phyloP scores from a whole-genome alignment of 2,797 vertebrate genomes.

The Pipistrellus kuhlii region DNA sequence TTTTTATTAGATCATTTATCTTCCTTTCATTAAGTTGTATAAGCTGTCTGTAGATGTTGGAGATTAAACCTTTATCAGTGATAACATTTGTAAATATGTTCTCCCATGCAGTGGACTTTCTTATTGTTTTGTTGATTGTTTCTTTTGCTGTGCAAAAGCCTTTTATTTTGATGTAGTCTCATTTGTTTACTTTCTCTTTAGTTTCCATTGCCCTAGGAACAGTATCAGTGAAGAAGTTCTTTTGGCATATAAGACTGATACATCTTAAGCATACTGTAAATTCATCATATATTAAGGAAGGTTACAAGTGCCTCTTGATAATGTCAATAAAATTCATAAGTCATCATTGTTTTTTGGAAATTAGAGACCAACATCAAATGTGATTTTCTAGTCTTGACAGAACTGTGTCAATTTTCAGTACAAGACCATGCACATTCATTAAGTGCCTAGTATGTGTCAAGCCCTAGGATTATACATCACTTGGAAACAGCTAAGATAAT shows the following conservation, averaged over 20 bases:
- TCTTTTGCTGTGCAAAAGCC: too few relatives aligned
- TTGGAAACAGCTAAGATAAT: not conserved
- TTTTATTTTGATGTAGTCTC: too few relatives aligned
- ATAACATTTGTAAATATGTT: too few relatives aligned
- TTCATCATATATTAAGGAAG: not conserved
- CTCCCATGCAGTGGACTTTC: too few relatives aligned
- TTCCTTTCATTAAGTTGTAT: too few relatives aligned
- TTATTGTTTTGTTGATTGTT: too few relatives aligned
- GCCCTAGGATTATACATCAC: not conserved
- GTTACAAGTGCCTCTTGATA: not conserved
- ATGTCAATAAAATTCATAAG: not conserved
- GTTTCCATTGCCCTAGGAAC: too few relatives aligned
- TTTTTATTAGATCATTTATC: too few relatives aligned
- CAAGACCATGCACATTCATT: not conserved
- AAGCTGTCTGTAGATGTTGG: too few relatives aligned
- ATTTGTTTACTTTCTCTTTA: too few relatives aligned
- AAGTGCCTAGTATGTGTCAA: not conserved
- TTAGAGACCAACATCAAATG: not conserved
- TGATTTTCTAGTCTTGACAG: not conserved
- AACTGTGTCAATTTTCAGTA: constrained; percentile 6
- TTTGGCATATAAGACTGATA: not conserved
- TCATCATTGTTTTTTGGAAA: not conserved
- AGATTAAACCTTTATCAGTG: too few relatives aligned
- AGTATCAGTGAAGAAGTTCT: too few relatives aligned
- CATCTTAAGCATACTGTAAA: not conserved